Evolutionary conservation across 2,113 vertebrate species (phyloP).

Genomic region (Etia nguti): DNA sequence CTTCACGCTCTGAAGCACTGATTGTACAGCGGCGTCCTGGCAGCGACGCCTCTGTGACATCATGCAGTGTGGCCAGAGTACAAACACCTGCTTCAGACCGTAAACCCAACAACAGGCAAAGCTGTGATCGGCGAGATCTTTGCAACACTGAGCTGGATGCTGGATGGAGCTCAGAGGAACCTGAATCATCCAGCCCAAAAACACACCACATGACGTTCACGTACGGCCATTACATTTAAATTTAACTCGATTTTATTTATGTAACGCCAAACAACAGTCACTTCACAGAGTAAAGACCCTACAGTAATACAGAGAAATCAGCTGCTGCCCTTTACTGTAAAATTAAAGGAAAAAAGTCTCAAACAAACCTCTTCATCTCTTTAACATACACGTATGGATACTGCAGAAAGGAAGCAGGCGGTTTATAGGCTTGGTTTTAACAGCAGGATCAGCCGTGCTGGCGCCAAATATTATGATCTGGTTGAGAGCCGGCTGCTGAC

Average conservation of each 20-base stretch:
- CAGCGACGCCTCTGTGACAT: background rate
- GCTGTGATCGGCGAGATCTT: background rate
- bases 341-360: background rate
- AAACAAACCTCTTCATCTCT: background rate
- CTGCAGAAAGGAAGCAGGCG: background rate
- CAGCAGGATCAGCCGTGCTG: background rate
- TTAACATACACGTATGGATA: background rate
- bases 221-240: too few relatives aligned
- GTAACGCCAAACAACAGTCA: background rate
- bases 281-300: background rate
- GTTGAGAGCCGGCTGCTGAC: background rate
- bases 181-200: background rate
- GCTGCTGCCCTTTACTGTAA: background rate
- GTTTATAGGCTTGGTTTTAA: background rate
- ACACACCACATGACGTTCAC: background rate
- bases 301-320: rapidly evolving
- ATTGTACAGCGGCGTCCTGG: background rate
- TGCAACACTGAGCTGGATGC: background rate
- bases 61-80: background rate
- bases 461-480: background rate
- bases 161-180: background rate
- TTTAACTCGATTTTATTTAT: too few relatives aligned
- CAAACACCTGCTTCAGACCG: background rate
- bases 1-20: background rate
- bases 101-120: background rate